Evolutionary conservation across 1,140 invertebrate species (phyloP).

Genomic region (Drosophila setifemur): DNA sequence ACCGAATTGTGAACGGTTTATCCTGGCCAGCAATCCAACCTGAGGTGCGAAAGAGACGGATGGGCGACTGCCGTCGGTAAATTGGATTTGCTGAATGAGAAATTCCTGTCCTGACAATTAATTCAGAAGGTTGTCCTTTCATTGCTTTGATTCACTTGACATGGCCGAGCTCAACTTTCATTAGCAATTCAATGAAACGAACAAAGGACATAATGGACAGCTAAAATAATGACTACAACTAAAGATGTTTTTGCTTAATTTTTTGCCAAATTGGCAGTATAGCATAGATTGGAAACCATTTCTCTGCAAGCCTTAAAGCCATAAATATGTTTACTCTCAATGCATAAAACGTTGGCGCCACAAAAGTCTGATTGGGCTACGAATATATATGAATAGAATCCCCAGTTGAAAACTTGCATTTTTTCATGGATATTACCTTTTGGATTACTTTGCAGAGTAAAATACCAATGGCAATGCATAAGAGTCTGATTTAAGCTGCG

Average conservation of each 20-base stretch:
- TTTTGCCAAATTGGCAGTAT: too few relatives aligned
- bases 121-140: constrained; percentile 1
- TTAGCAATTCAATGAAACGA: constrained; percentile 26
- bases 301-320: too few relatives aligned
- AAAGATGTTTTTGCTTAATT: not conserved
- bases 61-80: constrained; percentile 33
- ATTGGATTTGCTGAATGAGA: constrained; percentile 40
- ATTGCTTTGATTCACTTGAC: not conserved
- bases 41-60: constrained; percentile 1
- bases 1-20: constrained; percentile 1
- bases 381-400: too few relatives aligned
- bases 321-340: too few relatives aligned
- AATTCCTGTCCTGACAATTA: constrained; percentile 33
- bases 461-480: too few relatives aligned
- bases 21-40: not conserved
- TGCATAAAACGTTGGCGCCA: too few relatives aligned
- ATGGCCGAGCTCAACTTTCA: constrained; percentile 4
- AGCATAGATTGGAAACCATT: too few relatives aligned
- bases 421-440: too few relatives aligned
- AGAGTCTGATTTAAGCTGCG: too few relatives aligned
- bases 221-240: not conserved
- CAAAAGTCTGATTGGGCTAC: too few relatives aligned
- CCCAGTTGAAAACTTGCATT: too few relatives aligned
- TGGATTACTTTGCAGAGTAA: too few relatives aligned
- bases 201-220: constrained; percentile 2